These are phyloP conservation scores for Paracanthobrama guichenoti DNA, from an alignment of 2,113 vertebrate genomes.

Conservation along the genomic window DNA sequence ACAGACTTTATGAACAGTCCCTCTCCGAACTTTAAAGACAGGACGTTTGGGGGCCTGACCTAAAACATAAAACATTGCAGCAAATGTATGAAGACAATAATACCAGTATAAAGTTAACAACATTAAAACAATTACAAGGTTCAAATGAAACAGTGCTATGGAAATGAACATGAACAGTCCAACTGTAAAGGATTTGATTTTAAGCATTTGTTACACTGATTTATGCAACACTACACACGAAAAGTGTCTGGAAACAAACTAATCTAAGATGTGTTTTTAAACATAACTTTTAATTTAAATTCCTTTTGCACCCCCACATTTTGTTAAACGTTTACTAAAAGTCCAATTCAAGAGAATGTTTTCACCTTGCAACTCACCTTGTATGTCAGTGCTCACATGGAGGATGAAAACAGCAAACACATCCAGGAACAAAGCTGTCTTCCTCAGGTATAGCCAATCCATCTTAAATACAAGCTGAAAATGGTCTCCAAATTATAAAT, in stretches of 20 bases:
- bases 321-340: neutral
- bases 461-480: neutral
- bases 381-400: neutral
- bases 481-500: neutral
- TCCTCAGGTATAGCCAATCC: neutral
- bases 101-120: neutral
- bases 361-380: neutral
- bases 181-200: neutral
- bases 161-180: too few species aligned
- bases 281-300: neutral
- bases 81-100: neutral
- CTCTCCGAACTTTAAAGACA: neutral
- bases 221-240: neutral
- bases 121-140: neutral
- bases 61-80: conserved; percentile 11
- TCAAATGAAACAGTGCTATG: neutral
- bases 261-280: neutral
- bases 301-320: neutral
- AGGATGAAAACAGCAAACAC: neutral
- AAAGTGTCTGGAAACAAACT: neutral
- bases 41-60: neutral
- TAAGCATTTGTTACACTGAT: neutral
- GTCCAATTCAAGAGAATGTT: neutral
- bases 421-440: neutral
- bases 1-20: neutral